Conservation (phyloP, 2,113 vertebrate genomes). For the Gila orcuttii region DNA sequence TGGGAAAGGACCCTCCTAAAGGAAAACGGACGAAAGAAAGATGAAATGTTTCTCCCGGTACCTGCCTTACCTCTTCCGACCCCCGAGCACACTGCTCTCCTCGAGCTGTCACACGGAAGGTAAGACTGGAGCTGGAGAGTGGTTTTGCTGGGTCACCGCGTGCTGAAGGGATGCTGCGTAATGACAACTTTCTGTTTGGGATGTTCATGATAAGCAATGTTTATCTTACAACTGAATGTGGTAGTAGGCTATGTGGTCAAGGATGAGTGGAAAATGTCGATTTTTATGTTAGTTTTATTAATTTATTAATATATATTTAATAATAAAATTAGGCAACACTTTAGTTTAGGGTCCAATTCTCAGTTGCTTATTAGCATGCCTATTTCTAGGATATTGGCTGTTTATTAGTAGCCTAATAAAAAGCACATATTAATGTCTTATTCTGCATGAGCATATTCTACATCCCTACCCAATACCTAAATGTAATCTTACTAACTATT, state of each 20-base stretch:
- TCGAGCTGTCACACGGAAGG: conserved; percentile 87
- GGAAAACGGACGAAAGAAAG: conserved; percentile 63
- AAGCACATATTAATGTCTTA: no score
- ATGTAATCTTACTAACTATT: no score
- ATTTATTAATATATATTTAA: no score
- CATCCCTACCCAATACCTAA: no score
- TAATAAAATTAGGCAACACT: no score
- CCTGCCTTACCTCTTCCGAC: conserved; percentile 85
- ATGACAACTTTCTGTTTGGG: conserved; percentile 13
- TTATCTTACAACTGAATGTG: neutral
- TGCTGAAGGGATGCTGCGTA: neutral
- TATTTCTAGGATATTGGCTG: no score
- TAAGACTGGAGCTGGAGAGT: conserved; percentile 63
- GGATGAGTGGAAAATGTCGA: neutral
- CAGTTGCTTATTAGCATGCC: no score
- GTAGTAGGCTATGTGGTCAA: neutral
- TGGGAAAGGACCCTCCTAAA: conserved; percentile 22
- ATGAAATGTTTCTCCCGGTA: conserved; percentile 90
- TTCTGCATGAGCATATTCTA: no score
- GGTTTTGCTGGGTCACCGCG: neutral
- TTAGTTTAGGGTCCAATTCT: no score
- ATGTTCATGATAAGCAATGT: neutral
- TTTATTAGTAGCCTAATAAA: no score
- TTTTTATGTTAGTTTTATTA: neutral
- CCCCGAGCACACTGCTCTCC: conserved; percentile 82